These are phyloP conservation scores for Apostichopus leukothele DNA, from an alignment of 53 echinoderm and acorn worm species.

Conservation along the genomic window DNA sequence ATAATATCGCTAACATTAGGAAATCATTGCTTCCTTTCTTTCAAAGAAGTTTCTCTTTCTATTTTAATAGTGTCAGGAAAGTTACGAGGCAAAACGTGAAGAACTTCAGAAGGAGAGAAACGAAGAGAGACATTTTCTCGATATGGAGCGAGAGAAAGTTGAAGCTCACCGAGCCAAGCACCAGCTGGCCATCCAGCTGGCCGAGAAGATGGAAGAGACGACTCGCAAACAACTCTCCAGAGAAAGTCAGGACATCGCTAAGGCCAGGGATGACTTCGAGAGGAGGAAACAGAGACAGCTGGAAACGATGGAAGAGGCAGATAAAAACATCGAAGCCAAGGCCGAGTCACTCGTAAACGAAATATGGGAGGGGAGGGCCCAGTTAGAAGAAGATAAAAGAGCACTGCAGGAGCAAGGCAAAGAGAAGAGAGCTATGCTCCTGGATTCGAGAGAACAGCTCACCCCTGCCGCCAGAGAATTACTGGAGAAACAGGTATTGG, in stretches of 20 bases:
- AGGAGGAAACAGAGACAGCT: slow-evolving; percentile 74
- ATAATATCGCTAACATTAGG: too few relatives aligned
- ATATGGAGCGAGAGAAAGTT: slow-evolving; percentile 82
- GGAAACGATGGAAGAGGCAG: slow-evolving; percentile 79
- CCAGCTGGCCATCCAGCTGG: slow-evolving; percentile 64
- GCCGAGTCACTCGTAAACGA: slow-evolving; percentile 75
- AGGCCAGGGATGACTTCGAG: slow-evolving; percentile 80
- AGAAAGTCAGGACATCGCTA: slow-evolving; percentile 78
- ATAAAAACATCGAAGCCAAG: slow-evolving; percentile 79
- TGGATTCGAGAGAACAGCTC: slow-evolving; percentile 40
- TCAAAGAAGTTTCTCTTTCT: neutral
- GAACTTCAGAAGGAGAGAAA: slow-evolving; percentile 77
- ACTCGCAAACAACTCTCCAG: slow-evolving; percentile 55
- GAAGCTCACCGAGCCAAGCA: slow-evolving; percentile 87
- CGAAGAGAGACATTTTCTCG: slow-evolving; percentile 78
- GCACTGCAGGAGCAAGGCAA: slow-evolving; percentile 52
- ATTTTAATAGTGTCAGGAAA: slow-evolving; percentile 63
- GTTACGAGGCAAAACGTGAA: slow-evolving; percentile 62
- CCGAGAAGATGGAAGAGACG: slow-evolving; percentile 75
- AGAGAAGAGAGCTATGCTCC: slow-evolving; percentile 39
- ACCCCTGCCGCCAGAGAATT: slow-evolving; percentile 49
- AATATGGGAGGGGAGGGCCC: slow-evolving; percentile 73
- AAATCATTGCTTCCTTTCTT: too few relatives aligned
- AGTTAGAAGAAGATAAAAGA: slow-evolving; percentile 65
- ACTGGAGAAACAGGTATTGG: slow-evolving; percentile 56